Percentiles rank a stretch among this genome's conserved stretches.
phyloP scores from a whole-genome alignment of 2,113 vertebrate genomes.

The Arvicanthis niloticus region DNA sequence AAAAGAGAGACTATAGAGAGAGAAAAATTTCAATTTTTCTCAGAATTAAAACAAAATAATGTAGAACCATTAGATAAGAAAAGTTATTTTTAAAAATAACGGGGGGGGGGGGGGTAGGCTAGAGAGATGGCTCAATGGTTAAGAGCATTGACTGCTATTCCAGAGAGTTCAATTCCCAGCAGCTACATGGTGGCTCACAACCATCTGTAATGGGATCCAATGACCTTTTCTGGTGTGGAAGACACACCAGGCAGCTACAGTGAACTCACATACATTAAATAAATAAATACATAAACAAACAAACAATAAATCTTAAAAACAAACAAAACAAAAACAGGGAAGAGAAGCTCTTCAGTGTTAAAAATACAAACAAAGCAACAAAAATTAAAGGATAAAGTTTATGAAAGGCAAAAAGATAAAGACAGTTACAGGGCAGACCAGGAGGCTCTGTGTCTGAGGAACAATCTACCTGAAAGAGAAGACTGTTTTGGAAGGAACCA shows the following conservation, averaged over 20 bases:
- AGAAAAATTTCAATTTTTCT: conserved; percentile 42
- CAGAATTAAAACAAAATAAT: conserved; percentile 26
- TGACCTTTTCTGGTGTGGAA: no score
- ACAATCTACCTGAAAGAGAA: neutral
- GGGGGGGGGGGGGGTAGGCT: no score
- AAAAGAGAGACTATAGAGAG: neutral
- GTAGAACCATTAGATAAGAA: conserved; percentile 14
- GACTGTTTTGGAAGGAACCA: neutral
- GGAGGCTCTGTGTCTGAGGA: neutral
- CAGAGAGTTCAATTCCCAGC: no score
- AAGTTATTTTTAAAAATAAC: conserved; percentile 37
- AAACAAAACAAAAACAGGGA: neutral
- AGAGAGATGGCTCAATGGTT: no score
- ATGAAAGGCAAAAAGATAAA: conserved; percentile 48
- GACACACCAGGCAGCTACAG: no score
- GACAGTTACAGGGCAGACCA: neutral
- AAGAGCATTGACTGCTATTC: no score
- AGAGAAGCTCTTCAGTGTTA: conserved; percentile 31
- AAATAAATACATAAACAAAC: no score
- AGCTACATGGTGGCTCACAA: no score
- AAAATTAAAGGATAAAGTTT: conserved; percentile 7
- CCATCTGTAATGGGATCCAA: no score
- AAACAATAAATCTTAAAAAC: no score
- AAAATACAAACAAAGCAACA: conserved; percentile 12
- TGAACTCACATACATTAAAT: no score